Conservation (phyloP, 2,797 vertebrate genomes). For the Helarctos malayanus region DNA sequence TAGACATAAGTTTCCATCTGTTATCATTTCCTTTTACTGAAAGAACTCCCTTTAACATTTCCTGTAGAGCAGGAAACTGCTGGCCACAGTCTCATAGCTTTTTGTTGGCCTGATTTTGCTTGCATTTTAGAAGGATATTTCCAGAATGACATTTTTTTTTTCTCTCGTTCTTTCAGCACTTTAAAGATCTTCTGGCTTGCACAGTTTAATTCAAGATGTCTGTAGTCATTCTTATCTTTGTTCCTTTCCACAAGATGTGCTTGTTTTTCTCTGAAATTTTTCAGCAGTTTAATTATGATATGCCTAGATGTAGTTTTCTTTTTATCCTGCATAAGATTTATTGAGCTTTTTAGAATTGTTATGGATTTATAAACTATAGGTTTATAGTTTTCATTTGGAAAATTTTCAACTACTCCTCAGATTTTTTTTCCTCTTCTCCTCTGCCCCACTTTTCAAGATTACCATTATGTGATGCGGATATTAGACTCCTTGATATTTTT, state of each 20-base stretch:
- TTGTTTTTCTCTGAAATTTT: neutral
- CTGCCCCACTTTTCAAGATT: neutral
- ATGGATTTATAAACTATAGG: neutral
- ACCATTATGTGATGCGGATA: neutral
- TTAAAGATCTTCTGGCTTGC: neutral
- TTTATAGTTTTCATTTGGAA: neutral
- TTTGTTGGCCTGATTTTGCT: neutral
- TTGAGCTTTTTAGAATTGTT: neutral
- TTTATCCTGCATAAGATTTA: neutral
- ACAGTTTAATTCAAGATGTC: neutral
- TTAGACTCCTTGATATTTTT: neutral
- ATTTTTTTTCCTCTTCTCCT: neutral
- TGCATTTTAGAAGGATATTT: neutral
- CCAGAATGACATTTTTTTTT: neutral
- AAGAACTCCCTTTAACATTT: conserved; percentile 12
- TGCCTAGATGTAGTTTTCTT: neutral
- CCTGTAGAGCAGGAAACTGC: neutral
- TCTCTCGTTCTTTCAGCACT: neutral
- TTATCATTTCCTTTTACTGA: conserved; percentile 5
- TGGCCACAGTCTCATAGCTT: neutral
- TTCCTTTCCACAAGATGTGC: neutral
- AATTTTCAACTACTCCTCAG: neutral
- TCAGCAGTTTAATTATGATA: neutral
- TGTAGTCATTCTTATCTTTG: neutral
- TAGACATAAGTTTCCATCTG: neutral